Conservation (phyloP, 2,888 invertebrate genomes). For the Tortricodes alternella region DNA sequence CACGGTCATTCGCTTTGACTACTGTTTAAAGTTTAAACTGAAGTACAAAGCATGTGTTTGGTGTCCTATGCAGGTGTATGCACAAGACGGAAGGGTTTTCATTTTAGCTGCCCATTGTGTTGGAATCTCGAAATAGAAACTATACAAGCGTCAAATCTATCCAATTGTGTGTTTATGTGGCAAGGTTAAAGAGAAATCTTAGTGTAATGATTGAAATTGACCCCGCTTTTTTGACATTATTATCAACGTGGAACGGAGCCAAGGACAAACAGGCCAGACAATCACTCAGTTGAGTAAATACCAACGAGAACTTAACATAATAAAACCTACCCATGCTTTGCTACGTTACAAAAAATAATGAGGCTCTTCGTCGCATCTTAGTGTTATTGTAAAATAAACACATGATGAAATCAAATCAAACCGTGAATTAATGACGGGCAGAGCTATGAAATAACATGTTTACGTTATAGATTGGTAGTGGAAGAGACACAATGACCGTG, state of each 20-base stretch:
- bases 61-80: conserved; percentile 12
- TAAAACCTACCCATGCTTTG: conserved; percentile 12
- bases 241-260: conserved; percentile 29
- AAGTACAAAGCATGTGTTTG: conserved; percentile 2
- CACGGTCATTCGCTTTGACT: neutral
- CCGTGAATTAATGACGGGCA: conserved; percentile 2
- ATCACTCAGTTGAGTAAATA: conserved; percentile 29
- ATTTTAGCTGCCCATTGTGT: conserved; percentile 21
- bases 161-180: conserved; percentile 13
- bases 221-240: conserved; percentile 25
- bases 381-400: conserved; percentile 17
- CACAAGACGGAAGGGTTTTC: conserved; percentile 26
- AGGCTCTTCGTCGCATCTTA: neutral
- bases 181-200: conserved; percentile 22
- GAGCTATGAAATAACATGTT: neutral
- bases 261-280: conserved; percentile 26
- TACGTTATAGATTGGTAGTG: conserved; percentile 16
- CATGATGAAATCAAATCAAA: conserved; percentile 17
- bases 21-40: neutral
- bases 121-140: conserved; percentile 25
- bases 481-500: conserved; percentile 18
- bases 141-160: conserved; percentile 19
- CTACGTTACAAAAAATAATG: conserved; percentile 2
- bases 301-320: conserved; percentile 15
- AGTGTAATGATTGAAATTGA: conserved; percentile 20